Percentiles rank a stretch among this genome's conserved stretches.
Evolutionary conservation across 1,140 invertebrate genomes (phyloP).

Genomic region (Conopomorpha cramerella): DNA sequence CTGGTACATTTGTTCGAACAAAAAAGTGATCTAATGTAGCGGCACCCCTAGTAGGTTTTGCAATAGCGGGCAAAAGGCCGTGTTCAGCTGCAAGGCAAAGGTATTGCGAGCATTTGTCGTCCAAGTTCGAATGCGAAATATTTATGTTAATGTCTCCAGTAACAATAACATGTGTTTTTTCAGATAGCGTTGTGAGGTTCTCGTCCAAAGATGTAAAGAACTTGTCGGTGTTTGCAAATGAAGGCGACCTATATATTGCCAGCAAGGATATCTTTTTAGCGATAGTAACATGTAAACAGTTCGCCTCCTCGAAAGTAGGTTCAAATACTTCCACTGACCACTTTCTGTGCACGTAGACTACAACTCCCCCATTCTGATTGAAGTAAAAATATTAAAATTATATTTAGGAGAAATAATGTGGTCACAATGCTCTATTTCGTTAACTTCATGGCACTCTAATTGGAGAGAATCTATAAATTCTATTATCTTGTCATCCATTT

Average conservation of each 20-base stretch:
- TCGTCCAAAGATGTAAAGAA: conserved; percentile 3
- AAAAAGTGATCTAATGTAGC: background rate
- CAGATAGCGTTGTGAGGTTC: background rate
- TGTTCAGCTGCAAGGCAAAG: background rate
- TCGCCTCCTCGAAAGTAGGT: background rate
- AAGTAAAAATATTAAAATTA: conserved; percentile 5
- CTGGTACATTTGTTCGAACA: background rate
- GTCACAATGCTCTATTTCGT: background rate
- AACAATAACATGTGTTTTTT: background rate
- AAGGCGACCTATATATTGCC: background rate
- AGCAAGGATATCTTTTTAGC: background rate
- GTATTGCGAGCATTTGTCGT: background rate
- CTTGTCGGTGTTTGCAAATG: background rate
- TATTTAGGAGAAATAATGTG: background rate
- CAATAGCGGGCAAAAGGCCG: background rate
- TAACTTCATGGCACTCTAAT: background rate
- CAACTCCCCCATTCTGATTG: conserved; percentile 3
- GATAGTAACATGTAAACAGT: background rate
- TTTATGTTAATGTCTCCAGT: background rate
- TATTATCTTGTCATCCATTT: background rate
- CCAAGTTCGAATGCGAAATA: no score
- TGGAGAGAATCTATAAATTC: background rate
- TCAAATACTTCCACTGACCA: background rate
- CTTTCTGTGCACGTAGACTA: conserved; percentile 1
- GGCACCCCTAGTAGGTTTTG: background rate